Evolutionary conservation across 1,140 invertebrate species (phyloP).

Genomic region (Bombus vancouverensis): DNA sequence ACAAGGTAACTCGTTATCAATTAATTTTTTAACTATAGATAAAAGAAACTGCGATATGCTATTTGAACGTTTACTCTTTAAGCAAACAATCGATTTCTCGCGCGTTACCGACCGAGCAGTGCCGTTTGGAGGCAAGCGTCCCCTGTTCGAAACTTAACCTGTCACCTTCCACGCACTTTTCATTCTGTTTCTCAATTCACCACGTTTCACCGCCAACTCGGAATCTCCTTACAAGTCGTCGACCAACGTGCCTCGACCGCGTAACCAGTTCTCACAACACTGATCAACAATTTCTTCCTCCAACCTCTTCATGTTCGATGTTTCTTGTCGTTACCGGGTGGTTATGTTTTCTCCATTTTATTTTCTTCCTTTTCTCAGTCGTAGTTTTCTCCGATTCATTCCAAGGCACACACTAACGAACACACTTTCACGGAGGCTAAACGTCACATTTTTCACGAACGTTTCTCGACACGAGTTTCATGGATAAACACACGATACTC

Average conservation of each 20-base stretch:
- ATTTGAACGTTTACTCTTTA: neutral
- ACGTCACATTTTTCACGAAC: conserved; percentile 24
- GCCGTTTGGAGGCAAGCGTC: conserved; percentile 33
- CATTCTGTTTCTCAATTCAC: neutral
- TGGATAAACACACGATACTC: neutral
- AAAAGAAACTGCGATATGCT: neutral
- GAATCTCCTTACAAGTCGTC: conserved; percentile 8
- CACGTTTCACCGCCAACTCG: neutral
- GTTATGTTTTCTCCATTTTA: neutral
- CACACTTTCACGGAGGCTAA: neutral
- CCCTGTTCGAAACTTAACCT: conserved; percentile 52
- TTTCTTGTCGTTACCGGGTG: neutral
- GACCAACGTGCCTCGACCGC: neutral
- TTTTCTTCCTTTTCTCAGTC: too few relatives aligned
- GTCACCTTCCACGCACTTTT: conserved; percentile 27
- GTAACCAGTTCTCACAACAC: neutral
- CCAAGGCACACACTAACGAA: neutral
- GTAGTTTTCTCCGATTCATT: neutral
- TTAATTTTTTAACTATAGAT: too few relatives aligned
- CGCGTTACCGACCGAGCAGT: conserved; percentile 44
- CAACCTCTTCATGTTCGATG: conserved; percentile 13
- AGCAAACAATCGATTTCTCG: conserved; percentile 18
- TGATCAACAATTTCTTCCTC: neutral
- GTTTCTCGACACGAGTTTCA: neutral
- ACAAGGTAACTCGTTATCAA: too few relatives aligned